A percentile compares a stretch with the other conserved stretches of the same genome.
Evolutionary conservation across 2,888 invertebrate genomes (phyloP).

Genomic region (Dioctria linearis): DNA sequence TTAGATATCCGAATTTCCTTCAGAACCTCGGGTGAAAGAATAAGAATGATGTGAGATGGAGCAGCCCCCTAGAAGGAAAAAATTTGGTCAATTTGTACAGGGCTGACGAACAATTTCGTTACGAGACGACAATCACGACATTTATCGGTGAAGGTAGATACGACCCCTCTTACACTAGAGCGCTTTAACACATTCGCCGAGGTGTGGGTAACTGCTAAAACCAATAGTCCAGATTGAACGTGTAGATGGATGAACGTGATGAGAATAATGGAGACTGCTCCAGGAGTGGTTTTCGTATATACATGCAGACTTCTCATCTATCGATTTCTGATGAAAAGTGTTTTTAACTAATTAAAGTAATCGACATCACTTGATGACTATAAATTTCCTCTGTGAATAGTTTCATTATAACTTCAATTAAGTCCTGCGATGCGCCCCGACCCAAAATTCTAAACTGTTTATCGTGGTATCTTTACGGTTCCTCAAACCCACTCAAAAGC

Average conservation of each 20-base stretch:
- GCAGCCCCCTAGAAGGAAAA: background rate
- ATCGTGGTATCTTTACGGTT: slow-evolving; percentile 12
- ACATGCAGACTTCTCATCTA: background rate
- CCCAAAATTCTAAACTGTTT: background rate
- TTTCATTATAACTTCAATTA: background rate
- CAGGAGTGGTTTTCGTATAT: background rate
- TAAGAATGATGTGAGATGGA: background rate
- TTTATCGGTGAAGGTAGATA: slow-evolving; percentile 26
- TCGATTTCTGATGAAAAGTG: slow-evolving; percentile 27
- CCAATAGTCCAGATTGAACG: slow-evolving; percentile 60
- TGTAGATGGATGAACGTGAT: slow-evolving; percentile 59
- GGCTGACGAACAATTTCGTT: slow-evolving; percentile 24
- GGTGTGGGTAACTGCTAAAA: slow-evolving; percentile 49
- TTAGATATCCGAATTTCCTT: background rate
- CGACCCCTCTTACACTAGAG: slow-evolving; percentile 6
- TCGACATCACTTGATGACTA: slow-evolving; percentile 19
- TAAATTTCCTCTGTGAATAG: slow-evolving; percentile 4
- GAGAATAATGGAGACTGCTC: slow-evolving; percentile 56
- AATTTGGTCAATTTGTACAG: slow-evolving; percentile 32
- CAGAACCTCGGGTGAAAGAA: background rate
- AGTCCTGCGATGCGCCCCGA: background rate
- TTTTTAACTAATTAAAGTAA: slow-evolving; percentile 35
- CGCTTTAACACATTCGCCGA: slow-evolving; percentile 1
- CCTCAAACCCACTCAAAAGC: background rate
- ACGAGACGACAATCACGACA: slow-evolving; percentile 44